Evolutionary conservation across 2,888 invertebrate genomes (phyloP).

Genomic region (Ashinkailepas kermadecensis): DNA sequence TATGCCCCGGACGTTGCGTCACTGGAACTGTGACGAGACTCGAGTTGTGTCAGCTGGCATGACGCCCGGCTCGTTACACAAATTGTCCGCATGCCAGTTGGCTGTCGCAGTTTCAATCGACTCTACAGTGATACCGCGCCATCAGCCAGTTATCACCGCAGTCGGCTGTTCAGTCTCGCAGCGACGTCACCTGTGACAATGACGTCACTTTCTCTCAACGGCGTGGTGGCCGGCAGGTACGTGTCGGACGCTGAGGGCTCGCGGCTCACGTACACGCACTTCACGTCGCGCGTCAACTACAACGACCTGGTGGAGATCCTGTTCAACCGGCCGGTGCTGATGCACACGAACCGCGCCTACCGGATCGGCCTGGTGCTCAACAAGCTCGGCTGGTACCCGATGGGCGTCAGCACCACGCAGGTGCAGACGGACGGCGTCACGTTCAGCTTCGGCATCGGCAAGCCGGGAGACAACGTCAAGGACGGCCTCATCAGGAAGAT

Average conservation of each 20-base stretch:
- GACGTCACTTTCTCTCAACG: too few relatives aligned
- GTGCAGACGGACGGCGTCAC: constrained; percentile 61
- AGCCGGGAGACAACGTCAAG: constrained; percentile 60
- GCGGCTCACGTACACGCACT: constrained; percentile 71
- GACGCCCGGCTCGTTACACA: too few relatives aligned
- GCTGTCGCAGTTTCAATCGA: too few relatives aligned
- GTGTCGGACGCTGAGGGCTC: constrained; percentile 70
- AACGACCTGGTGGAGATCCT: constrained; percentile 66
- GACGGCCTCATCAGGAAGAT: constrained; percentile 72
- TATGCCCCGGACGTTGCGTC: too few relatives aligned
- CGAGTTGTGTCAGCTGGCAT: too few relatives aligned
- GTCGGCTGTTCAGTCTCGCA: too few relatives aligned
- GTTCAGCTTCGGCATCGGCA: constrained; percentile 67
- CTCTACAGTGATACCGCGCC: too few relatives aligned
- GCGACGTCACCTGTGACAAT: too few relatives aligned
- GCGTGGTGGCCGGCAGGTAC: constrained; percentile 42
- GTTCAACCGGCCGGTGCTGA: constrained; percentile 70
- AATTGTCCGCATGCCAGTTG: too few relatives aligned
- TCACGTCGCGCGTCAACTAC: constrained; percentile 65
- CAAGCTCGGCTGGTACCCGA: constrained; percentile 72
- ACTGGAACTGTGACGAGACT: too few relatives aligned
- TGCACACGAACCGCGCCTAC: constrained; percentile 66
- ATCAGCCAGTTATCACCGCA: too few relatives aligned
- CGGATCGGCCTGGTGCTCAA: constrained; percentile 75
- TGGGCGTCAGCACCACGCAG: constrained; percentile 61